Base-by-base conservation (phyloP, 2,797 vertebrate genomes). In the Dallia pectoralis region DNA sequence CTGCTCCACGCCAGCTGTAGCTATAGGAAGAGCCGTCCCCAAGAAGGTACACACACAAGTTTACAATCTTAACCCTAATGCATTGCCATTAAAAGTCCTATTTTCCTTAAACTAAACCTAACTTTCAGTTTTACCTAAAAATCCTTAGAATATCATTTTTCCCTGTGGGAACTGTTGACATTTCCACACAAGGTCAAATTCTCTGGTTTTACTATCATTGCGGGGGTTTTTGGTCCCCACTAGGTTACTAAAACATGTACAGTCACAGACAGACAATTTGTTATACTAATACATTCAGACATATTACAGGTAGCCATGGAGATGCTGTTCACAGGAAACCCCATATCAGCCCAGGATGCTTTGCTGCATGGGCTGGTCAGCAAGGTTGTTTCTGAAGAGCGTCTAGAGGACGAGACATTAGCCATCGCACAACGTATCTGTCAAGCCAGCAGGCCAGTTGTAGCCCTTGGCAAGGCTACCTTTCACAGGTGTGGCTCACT, bases 1-100 rank as follows among this genome's bases (percentile, higher is more conserved):
- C 87, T 98, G 97, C 82, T 98, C 97, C 0, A 98, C 96, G 0
- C 97, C 97, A 0, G 97, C 88, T 0, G 97, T 98, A 70, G 97
- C 97, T 49, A 85, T 97, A 67, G 97, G 95, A 74, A 92, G 97
- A 84, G 92, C 96, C 0, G 91, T 99, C 72, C 97, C 97, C 2
- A 93, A 91, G 82, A 99, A 99, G 95, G 97, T 97, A 84, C 63
- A 7, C 5, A 8, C 15, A 22, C 48, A 53, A 2, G 9, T 1
- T 33, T 9, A 51, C 25, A 6, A 14, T 44, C 40, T 14, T 44
- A 44, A 44, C 40, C 40, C 40, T 44, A 44, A 44, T 11, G 14
- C 40, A 44, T 44, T 44, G 40, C 40, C 3, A 44, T 44, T 44
- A 3, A 11, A n/a, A 44, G 40, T 44, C 40, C 40, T 44, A 44